Evolutionary conservation across 1,140 invertebrate genomes (phyloP), one percentile per base, ranked within the genome.

Genomic region (Neodiprion virginianus): DNA sequence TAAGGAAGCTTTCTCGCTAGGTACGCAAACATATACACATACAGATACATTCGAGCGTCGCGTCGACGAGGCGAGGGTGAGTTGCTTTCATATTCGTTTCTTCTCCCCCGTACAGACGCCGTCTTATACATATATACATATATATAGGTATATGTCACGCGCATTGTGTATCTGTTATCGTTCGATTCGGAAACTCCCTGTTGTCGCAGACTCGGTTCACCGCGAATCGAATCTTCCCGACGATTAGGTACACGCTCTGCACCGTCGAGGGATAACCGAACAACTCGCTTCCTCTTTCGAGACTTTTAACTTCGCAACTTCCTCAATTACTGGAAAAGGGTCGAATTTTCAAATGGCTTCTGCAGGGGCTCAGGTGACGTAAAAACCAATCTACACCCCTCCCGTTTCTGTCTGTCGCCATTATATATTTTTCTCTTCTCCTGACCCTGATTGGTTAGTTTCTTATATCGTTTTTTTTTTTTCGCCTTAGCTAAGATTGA

Each of bases 11-110:
- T 17, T 61, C 53, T 61, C n/a, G n/a, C 53, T 61, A 4, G 11
- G 11, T 14, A n/a, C n/a, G 53, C n/a, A 61, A 2, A 61, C 1
- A 61, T 8, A 61, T 11, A 61, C n/a, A 40, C 28, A 61, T 61
- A 61, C 8, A 61, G 28, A 40, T 40, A 40, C 5, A 40, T 40
- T 40, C 28, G 1, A 40, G 28, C 28, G 28, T 5, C 1, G 28
- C 17, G 17, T 21, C 17, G 17, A 3, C 28, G 28, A 3, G 28
- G 28, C 28, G 28, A 40, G 28, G 28, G 28, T 40, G 28, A 5
- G 28, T 40, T 61, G n/a, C 53, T 61, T 61, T 61, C 53, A 61
- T 61, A 61, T 61, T 61, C 53, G 53, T 61, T 61, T 61, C 53
- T 61, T 17, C 53, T 12, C n/a, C n/a, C 53, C 53, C 7, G 28